Conservation (phyloP, 2,888 invertebrate genomes). For the Lissocephala sabroskyi region DNA sequence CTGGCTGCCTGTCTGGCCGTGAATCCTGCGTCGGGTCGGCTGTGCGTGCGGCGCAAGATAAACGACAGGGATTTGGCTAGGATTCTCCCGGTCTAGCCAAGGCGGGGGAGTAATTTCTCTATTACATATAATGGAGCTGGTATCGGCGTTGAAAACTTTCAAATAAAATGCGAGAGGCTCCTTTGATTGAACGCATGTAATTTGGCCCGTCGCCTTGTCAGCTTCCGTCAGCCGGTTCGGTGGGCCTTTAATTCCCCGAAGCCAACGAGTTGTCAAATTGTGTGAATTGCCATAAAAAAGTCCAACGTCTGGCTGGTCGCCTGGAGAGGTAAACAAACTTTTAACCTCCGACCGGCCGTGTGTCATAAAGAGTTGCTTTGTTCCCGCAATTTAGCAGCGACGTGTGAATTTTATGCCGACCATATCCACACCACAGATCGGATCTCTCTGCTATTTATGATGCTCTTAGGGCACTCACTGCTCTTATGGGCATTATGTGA, state of each 20-base stretch:
- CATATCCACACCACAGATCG: slow-evolving; percentile 1
- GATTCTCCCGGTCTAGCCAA: slow-evolving; percentile 17
- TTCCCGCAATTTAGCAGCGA: slow-evolving; percentile 37
- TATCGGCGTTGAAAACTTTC: slow-evolving; percentile 56
- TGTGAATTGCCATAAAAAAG: background rate
- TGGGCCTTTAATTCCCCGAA: background rate
- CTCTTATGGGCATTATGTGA: slow-evolving; percentile 56
- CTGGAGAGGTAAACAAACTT: slow-evolving; percentile 27
- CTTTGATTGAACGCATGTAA: slow-evolving; percentile 59
- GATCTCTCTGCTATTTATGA: slow-evolving; percentile 15
- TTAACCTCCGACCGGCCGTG: background rate
- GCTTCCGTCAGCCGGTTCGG: background rate
- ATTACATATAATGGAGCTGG: slow-evolving; percentile 60
- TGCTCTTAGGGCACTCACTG: slow-evolving; percentile 4
- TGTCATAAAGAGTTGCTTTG: background rate
- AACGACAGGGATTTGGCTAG: slow-evolving; percentile 54
- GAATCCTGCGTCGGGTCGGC: slow-evolving; percentile 21
- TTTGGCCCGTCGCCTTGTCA: slow-evolving; percentile 23
- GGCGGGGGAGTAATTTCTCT: no score
- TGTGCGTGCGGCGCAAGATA: slow-evolving; percentile 41
- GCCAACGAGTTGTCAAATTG: background rate
- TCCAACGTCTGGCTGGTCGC: no score
- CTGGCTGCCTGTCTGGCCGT: background rate
- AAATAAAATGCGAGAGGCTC: slow-evolving; percentile 39
- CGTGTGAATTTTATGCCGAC: slow-evolving; percentile 35